Evolutionary conservation across 1,140 invertebrate species (phyloP), one percentile per base, ranked within the genome.

Genomic region (Eriosoma lanigerum): DNA sequence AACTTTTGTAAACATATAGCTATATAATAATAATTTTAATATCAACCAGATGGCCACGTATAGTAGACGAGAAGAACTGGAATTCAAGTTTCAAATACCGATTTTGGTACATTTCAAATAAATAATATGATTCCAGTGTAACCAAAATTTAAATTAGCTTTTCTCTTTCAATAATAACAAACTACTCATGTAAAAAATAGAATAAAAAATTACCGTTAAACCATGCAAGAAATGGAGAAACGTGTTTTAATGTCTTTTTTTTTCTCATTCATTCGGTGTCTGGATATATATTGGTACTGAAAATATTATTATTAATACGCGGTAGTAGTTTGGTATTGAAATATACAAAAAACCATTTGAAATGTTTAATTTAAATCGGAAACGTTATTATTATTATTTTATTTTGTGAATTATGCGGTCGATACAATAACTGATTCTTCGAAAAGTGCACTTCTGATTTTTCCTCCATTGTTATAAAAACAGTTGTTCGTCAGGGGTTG

Each of bases 111-210:
- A 50, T 52, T 52, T 72, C 68, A 72, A 52, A 52, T 72, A 72
- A 52, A 72, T 72, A 72, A 29, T 72, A 72, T 52, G 29, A 72
- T 52, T 46, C 48, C 68, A 17, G 38, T 24, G 48, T 72, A 72
- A 52, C 68, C 15, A 72, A 72, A 72, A 52, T 72, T 72, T 72
- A 72, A 72, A 72, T 72, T 72, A 72, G 48, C 68, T 72, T 72
- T 52, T 52, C 68, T 72, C 68, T 72, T 72, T 72, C 46, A 52
- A 72, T 72, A 72, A 72, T 52, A 72, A 72, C 68, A 52, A 50
- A 70, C 46, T 8, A 72, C 68, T 52, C 68, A 24, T 52, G 64
- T 68, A 68, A 21, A 70, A 50, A 50, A 70, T 24, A 48, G 24
- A 68, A 15, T 15, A 15, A 70, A 70, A 72, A 72, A 72, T 29